Evolutionary conservation across 2,888 invertebrate species (phyloP).

Genomic region (Cephus nigrinus): DNA sequence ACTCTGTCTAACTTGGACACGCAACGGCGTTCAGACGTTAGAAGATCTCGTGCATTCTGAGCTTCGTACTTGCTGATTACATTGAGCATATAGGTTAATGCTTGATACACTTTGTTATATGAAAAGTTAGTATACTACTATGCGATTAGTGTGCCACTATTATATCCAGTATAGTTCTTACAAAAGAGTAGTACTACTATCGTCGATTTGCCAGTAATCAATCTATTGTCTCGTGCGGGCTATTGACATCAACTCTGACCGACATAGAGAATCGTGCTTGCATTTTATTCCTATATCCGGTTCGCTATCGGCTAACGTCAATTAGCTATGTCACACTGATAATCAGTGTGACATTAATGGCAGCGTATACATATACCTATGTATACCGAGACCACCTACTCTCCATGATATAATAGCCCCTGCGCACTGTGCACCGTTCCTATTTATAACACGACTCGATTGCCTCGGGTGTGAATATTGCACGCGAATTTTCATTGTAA

Average conservation of each 20-base stretch:
- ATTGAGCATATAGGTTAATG: background rate
- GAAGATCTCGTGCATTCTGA: background rate
- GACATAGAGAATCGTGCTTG: background rate
- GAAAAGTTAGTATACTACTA: background rate
- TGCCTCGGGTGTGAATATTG: background rate
- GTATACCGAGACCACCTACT: background rate
- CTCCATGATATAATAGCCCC: background rate
- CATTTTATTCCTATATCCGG: background rate
- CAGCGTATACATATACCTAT: background rate
- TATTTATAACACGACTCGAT: background rate
- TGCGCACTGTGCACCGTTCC: background rate
- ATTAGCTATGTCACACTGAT: background rate
- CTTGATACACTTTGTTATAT: background rate
- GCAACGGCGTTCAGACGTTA: background rate
- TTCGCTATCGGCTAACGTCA: background rate
- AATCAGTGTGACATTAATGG: background rate
- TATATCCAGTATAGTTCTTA: background rate
- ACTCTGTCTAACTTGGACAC: background rate
- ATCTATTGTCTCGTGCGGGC: background rate
- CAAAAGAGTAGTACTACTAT: background rate
- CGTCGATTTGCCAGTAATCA: background rate
- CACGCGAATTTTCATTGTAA: background rate
- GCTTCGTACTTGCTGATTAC: background rate
- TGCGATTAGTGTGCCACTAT: background rate
- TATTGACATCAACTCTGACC: background rate